Percentiles rank a stretch among this genome's conserved stretches.
Conservation (phyloP, 2,797 vertebrate species). For the Heteromormyrus szaboi region DNA sequence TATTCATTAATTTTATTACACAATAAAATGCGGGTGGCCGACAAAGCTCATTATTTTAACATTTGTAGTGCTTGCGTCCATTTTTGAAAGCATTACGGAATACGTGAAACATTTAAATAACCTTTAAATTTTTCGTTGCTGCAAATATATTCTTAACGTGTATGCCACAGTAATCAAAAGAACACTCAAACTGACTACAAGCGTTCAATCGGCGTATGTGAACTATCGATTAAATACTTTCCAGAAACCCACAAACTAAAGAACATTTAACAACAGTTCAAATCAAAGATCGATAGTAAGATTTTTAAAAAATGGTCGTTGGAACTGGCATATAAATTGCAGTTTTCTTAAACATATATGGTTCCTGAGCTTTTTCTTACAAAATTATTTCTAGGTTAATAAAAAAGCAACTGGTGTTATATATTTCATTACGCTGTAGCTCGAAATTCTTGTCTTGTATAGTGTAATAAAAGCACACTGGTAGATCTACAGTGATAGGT, state of each 20-base stretch:
- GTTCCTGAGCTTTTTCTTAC: background rate
- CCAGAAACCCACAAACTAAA: background rate
- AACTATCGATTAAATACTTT: background rate
- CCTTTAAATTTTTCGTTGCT: slow-evolving; percentile 31
- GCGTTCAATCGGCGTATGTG: background rate
- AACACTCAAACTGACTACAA: slow-evolving; percentile 19
- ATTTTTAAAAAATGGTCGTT: background rate
- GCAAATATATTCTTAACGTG: slow-evolving; percentile 25
- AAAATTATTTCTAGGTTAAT: background rate
- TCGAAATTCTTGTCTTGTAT: background rate
- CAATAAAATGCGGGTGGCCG: slow-evolving; percentile 66
- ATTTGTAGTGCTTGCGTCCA: slow-evolving; percentile 39
- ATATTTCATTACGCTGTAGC: background rate
- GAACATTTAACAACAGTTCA: background rate
- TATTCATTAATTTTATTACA: slow-evolving; percentile 63
- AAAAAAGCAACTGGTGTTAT: background rate
- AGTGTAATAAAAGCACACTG: background rate
- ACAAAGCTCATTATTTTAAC: slow-evolving; percentile 52
- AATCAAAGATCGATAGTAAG: background rate
- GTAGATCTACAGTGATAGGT: background rate
- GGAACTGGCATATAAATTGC: background rate
- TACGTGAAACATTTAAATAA: slow-evolving; percentile 46
- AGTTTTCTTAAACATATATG: background rate
- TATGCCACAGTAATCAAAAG: slow-evolving; percentile 24
- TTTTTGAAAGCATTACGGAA: slow-evolving; percentile 53